Conservation (phyloP, 2,113 vertebrate genomes). For the Poecile atricapillus region DNA sequence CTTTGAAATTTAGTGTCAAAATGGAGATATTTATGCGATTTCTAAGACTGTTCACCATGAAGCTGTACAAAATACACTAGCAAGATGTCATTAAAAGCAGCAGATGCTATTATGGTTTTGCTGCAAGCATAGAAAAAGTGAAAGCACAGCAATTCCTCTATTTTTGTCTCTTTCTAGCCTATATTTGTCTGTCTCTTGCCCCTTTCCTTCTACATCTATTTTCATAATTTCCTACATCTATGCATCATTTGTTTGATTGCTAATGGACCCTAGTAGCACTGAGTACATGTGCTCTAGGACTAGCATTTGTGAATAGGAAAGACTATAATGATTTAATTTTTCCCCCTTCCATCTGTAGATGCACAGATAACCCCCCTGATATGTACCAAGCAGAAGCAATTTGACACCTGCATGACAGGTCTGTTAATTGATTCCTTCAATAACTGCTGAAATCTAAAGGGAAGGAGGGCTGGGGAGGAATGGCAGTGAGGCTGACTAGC, state of each 20-base stretch:
- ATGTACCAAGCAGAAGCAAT: neutral
- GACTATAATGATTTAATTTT: neutral
- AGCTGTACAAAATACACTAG: neutral
- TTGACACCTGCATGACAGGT: neutral
- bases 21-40: neutral
- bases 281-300: neutral
- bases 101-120: neutral
- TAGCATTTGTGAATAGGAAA: conserved; percentile 12
- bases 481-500: neutral
- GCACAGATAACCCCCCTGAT: neutral
- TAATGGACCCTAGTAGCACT: neutral
- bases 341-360: neutral
- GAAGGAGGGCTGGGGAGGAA: neutral
- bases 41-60: neutral
- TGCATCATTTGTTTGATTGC: neutral
- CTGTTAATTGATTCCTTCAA: conserved; percentile 7
- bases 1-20: neutral
- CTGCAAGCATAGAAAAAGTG: neutral
- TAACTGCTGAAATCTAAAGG: neutral
- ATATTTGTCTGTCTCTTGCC: neutral
- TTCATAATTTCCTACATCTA: neutral
- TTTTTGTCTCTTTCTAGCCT: neutral
- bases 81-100: conserved; percentile 10
- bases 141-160: neutral
- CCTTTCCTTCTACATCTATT: neutral